phyloP scores from a whole-genome alignment of 2,113 vertebrate genomes.

The Rhipidura dahli region DNA sequence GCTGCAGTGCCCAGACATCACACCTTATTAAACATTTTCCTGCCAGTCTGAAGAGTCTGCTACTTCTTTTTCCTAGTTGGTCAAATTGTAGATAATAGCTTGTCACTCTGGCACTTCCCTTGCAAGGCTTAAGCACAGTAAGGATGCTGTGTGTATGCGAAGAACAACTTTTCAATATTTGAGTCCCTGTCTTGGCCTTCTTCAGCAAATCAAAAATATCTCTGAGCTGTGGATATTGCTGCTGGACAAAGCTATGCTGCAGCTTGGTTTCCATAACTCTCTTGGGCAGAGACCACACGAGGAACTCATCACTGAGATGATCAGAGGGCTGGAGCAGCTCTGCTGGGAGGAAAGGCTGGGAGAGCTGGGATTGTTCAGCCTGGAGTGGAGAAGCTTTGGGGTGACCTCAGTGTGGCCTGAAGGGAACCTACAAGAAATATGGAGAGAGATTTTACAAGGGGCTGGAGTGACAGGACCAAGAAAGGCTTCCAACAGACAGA shows the following conservation, averaged over 20 bases:
- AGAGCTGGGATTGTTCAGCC: not conserved
- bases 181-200: not conserved
- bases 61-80: not conserved
- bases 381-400: not conserved
- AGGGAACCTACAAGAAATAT: not conserved
- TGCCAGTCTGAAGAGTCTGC: not conserved
- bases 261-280: not conserved
- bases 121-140: not conserved
- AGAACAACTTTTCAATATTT: not conserved
- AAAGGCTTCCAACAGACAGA: not conserved
- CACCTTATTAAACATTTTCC: not conserved
- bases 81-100: not conserved
- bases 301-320: not conserved
- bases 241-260: not conserved
- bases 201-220: not conserved
- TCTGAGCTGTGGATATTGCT: not conserved
- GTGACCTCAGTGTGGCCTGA: not conserved
- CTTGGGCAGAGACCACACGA: not conserved
- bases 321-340: not conserved
- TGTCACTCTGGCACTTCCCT: not conserved
- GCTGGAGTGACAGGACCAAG: not conserved
- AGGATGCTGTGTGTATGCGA: not conserved
- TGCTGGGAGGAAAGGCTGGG: not conserved
- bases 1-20: not conserved
- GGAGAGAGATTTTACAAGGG: not conserved